Percentiles rank a stretch among this genome's conserved stretches.
phyloP scores from a whole-genome alignment of 2,888 invertebrate genomes.

The Nyleta sp. region DNA sequence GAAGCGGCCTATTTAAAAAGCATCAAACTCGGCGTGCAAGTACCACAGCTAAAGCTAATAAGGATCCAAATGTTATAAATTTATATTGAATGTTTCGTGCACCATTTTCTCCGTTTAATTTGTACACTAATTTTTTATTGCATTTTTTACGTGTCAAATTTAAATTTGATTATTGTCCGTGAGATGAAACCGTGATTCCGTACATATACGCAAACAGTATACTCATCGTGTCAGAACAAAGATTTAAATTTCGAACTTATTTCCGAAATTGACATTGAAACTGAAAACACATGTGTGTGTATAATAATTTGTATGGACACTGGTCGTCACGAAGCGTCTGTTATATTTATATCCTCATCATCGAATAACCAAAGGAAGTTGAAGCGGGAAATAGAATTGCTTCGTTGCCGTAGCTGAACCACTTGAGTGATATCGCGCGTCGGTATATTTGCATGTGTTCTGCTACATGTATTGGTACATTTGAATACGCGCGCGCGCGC shows the following conservation, averaged over 20 bases:
- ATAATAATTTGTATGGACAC: constrained; percentile 64
- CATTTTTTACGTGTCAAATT: too few species aligned
- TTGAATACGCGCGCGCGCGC: constrained; percentile 53
- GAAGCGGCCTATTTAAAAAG: background rate
- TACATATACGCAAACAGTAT: too few species aligned
- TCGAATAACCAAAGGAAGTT: constrained; percentile 59
- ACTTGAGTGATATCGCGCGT: constrained; percentile 77
- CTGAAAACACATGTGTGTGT: too few species aligned
- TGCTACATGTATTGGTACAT: constrained; percentile 31
- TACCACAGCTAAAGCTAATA: too few species aligned
- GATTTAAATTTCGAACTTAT: too few species aligned
- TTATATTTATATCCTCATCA: constrained; percentile 48
- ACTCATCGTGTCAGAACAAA: too few species aligned
- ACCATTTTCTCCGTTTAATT: too few species aligned
- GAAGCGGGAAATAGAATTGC: constrained; percentile 37
- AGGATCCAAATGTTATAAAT: too few species aligned
- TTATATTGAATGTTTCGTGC: too few species aligned
- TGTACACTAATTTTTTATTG: too few species aligned
- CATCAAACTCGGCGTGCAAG: background rate
- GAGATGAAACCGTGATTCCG: too few species aligned
- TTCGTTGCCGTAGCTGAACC: constrained; percentile 35
- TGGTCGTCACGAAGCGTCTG: constrained; percentile 8
- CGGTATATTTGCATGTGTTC: constrained; percentile 28
- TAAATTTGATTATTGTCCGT: too few species aligned
- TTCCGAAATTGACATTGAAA: background rate